Percentiles rank a stretch among this genome's conserved stretches.
Conservation (phyloP, 1,140 invertebrate genomes). For the Trachelipus rathkii region DNA sequence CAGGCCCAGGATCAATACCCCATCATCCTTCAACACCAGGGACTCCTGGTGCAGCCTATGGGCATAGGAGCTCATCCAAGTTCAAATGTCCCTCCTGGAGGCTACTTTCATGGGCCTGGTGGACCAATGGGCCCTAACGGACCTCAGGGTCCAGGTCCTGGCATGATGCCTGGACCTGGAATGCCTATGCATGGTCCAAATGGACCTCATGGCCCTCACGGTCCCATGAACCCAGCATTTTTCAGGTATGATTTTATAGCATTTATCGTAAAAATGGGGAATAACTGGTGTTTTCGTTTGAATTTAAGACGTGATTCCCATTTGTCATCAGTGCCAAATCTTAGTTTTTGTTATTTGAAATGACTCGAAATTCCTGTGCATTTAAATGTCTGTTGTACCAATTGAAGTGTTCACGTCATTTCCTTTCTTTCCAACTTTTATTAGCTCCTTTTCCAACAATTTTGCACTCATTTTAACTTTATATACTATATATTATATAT, state of each 20-base stretch:
- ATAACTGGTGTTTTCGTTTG: no score
- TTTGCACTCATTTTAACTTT: no score
- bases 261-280: no score
- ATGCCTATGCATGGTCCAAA: slow-evolving; percentile 44
- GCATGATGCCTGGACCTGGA: slow-evolving; percentile 54
- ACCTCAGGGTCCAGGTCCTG: slow-evolving; percentile 51
- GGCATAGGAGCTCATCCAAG: slow-evolving; percentile 40
- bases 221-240: slow-evolving; percentile 44
- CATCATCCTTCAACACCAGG: slow-evolving; percentile 29
- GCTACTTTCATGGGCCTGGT: slow-evolving; percentile 40
- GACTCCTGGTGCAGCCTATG: slow-evolving; percentile 34
- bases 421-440: no score
- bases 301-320: no score
- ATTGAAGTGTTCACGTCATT: no score
- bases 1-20: slow-evolving; percentile 20
- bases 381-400: no score
- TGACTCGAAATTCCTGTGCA: no score
- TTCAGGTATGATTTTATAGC: slow-evolving; percentile 39
- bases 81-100: slow-evolving; percentile 31
- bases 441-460: no score
- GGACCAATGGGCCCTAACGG: slow-evolving; percentile 48
- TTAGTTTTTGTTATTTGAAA: no score
- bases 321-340: no score
- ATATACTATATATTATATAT: no score
- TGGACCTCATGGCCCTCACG: slow-evolving; percentile 37